Conservation (phyloP, 53 echinoderm and acorn worm species). For the Zoroaster sp. region DNA sequence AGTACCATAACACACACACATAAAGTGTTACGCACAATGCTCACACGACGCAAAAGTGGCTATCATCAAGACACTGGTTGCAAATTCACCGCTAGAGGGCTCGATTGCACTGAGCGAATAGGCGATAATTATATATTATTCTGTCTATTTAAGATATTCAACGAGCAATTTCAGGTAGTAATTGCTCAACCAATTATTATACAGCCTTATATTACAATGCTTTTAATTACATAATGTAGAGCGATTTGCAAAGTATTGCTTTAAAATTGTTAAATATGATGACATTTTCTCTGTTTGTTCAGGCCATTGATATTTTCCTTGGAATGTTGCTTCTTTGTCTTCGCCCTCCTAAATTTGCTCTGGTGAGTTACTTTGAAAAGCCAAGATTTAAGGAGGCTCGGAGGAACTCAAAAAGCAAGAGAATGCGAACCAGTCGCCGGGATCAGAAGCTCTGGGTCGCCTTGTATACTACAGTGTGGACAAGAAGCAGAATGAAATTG, state of each 20-base stretch:
- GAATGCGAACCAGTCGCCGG: not conserved
- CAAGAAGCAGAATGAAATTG: conserved; percentile 22
- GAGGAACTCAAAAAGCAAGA: conserved; percentile 38
- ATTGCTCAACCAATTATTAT: too few relatives aligned
- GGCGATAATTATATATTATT: too few relatives aligned
- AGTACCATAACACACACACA: too few relatives aligned
- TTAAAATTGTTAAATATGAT: not conserved
- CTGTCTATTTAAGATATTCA: too few relatives aligned
- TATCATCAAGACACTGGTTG: too few relatives aligned
- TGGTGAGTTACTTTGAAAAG: conserved; percentile 83
- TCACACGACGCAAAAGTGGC: too few relatives aligned
- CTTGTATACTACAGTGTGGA: conserved; percentile 13
- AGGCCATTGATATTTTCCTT: conserved; percentile 77
- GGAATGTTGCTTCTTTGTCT: conserved; percentile 87
- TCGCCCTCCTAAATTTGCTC: conserved; percentile 88
- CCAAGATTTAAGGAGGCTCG: conserved; percentile 74
- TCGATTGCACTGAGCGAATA: too few relatives aligned
- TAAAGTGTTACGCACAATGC: too few relatives aligned
- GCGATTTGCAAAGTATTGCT: not conserved
- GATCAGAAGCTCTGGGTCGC: not conserved
- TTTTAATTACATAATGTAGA: too few relatives aligned
- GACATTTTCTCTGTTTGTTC: not conserved
- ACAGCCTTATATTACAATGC: too few relatives aligned
- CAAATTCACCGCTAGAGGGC: too few relatives aligned
- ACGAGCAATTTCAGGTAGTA: too few relatives aligned